A percentile compares a stretch with the other conserved stretches of the same genome.
phyloP scores from a whole-genome alignment of 1,140 invertebrate species.

The Calliopsis andreniformis region DNA sequence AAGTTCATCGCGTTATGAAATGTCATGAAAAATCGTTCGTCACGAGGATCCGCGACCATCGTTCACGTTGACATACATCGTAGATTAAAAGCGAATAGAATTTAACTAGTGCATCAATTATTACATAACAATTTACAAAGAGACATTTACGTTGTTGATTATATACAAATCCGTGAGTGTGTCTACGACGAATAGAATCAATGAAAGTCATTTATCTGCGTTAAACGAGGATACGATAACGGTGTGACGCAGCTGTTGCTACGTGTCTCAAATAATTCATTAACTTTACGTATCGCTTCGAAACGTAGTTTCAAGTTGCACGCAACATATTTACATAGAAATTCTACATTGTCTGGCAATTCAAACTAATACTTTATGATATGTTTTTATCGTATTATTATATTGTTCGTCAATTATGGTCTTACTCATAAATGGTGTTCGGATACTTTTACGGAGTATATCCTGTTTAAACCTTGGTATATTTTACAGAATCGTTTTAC shows the following conservation, averaged over 20 bases:
- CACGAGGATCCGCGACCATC: not conserved
- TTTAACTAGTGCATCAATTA: conserved; percentile 61
- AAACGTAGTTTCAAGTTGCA: conserved; percentile 72
- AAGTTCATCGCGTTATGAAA: conserved; percentile 29
- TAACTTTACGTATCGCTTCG: conserved; percentile 39
- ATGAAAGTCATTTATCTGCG: conserved; percentile 44
- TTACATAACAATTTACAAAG: conserved; percentile 74
- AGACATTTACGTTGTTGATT: conserved; percentile 64
- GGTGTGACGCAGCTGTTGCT: conserved; percentile 12
- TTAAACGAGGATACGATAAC: conserved; percentile 45
- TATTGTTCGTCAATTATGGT: conserved; percentile 75
- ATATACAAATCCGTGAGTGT: conserved; percentile 52
- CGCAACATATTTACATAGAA: conserved; percentile 76
- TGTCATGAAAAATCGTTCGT: conserved; percentile 25
- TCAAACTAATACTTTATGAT: conserved; percentile 81
- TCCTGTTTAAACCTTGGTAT: conserved; percentile 9
- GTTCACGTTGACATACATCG: conserved; percentile 22
- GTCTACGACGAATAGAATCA: conserved; percentile 44
- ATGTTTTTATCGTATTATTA: conserved; percentile 80
- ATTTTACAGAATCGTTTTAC: conserved; percentile 30
- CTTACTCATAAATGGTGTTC: conserved; percentile 72
- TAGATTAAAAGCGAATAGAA: conserved; percentile 57
- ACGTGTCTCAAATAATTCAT: conserved; percentile 44
- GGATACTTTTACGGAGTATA: conserved; percentile 54
- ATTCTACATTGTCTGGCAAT: conserved; percentile 80